A percentile compares a stretch with the other conserved stretches of the same genome.
These are phyloP conservation scores for Raillietiella orientalis DNA, from an alignment of 2,888 invertebrate species.

Conservation along the genomic window DNA sequence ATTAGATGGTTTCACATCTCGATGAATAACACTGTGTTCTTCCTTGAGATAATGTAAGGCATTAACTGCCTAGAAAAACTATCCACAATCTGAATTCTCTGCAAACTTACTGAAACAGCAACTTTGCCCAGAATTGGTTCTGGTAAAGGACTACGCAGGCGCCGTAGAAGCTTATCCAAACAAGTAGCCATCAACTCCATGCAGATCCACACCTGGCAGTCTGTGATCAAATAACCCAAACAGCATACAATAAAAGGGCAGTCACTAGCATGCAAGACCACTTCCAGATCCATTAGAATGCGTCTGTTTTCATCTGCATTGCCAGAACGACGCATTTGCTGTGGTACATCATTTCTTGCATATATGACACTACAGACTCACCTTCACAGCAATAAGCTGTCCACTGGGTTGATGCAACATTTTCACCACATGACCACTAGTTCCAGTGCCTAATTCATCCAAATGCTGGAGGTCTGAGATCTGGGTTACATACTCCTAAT, in stretches of 20 bases:
- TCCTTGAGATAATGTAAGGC: constrained; percentile 93
- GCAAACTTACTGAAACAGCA: constrained; percentile 49
- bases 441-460: constrained; percentile 70
- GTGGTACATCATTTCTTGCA: too few relatives aligned
- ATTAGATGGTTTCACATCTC: constrained; percentile 96
- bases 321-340: constrained; percentile 90
- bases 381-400: constrained; percentile 74
- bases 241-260: constrained; percentile 91
- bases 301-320: constrained; percentile 90
- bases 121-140: constrained; percentile 89
- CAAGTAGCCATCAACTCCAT: constrained; percentile 99
- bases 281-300: constrained; percentile 94
- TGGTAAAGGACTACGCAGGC: constrained; percentile 57
- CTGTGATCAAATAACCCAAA: constrained; percentile 86
- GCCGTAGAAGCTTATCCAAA: constrained; percentile 77
- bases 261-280: constrained; percentile 85
- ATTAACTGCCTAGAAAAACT: constrained; percentile 40
- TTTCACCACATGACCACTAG: constrained; percentile 90
- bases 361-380: constrained; percentile 12
- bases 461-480: constrained; percentile 51
- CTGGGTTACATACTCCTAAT: constrained; percentile 34
- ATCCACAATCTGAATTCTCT: constrained; percentile 2
- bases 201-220: constrained; percentile 95
- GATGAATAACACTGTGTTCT: constrained; percentile 80
- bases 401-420: constrained; percentile 65